Evolutionary conservation across 2,113 vertebrate species (phyloP).

Genomic region (Xiphophorus couchianus): DNA sequence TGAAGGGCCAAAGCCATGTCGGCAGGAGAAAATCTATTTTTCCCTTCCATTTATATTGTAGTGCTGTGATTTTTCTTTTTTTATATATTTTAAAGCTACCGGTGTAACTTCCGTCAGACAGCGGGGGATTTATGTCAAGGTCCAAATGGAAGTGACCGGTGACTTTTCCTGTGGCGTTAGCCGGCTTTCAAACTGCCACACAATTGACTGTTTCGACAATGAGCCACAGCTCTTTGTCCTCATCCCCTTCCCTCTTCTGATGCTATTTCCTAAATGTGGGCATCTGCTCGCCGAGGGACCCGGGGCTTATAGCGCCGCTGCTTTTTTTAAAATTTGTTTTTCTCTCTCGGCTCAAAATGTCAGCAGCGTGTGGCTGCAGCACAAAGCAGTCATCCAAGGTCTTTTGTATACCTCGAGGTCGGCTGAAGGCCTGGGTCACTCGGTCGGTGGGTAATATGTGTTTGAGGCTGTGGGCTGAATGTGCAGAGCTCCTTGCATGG

Average conservation of each 20-base stretch:
- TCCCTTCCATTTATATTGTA: conserved; percentile 52
- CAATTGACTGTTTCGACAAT: conserved; percentile 69
- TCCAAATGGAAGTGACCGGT: conserved; percentile 79
- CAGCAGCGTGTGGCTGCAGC: conserved; percentile 50
- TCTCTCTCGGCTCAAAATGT: conserved; percentile 69
- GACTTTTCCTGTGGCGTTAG: conserved; percentile 73
- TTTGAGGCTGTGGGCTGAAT: conserved; percentile 62
- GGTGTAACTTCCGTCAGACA: conserved; percentile 56
- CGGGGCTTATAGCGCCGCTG: conserved; percentile 24
- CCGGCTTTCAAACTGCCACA: conserved; percentile 65
- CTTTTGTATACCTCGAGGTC: conserved; percentile 75
- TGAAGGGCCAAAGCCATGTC: conserved; percentile 55
- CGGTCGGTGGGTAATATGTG: conserved; percentile 70
- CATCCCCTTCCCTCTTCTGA: conserved; percentile 65
- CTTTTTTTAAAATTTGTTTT: conserved; percentile 6
- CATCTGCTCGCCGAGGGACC: conserved; percentile 53
- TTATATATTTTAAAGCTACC: conserved; percentile 34
- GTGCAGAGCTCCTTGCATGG: conserved; percentile 47
- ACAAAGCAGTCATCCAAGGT: conserved; percentile 61
- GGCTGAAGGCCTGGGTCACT: conserved; percentile 73
- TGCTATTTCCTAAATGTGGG: conserved; percentile 70
- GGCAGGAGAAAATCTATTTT: conserved; percentile 68
- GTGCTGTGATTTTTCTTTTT: conserved; percentile 29
- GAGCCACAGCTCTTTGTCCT: conserved; percentile 59
- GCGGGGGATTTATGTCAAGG: conserved; percentile 71